Conservation (phyloP, 2,888 invertebrate species). For the Drosophila putrida region DNA sequence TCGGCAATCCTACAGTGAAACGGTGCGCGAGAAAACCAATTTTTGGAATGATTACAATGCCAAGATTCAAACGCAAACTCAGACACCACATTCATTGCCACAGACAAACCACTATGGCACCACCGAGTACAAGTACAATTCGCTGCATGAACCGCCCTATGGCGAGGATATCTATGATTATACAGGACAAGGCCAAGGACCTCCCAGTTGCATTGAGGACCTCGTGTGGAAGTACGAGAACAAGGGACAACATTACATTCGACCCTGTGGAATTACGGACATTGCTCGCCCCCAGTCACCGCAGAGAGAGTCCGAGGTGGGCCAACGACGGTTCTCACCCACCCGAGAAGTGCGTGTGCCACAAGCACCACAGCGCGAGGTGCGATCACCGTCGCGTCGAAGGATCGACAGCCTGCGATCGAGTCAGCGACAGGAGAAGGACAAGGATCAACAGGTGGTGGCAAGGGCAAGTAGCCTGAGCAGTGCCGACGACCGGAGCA, state of each 20-base stretch:
- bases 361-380: slow-evolving; percentile 82
- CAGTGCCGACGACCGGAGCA: slow-evolving; percentile 86
- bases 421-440: slow-evolving; percentile 58
- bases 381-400: slow-evolving; percentile 89
- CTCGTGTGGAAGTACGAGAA: slow-evolving; percentile 84
- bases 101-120: slow-evolving; percentile 86
- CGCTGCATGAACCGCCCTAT: slow-evolving; percentile 67
- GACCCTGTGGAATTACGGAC: slow-evolving; percentile 45
- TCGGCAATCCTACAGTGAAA: slow-evolving; percentile 86
- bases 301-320: slow-evolving; percentile 8
- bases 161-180: slow-evolving; percentile 63
- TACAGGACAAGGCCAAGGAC: slow-evolving; percentile 75
- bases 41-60: slow-evolving; percentile 87
- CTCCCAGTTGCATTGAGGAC: slow-evolving; percentile 85
- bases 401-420: slow-evolving; percentile 87
- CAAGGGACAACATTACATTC: slow-evolving; percentile 35
- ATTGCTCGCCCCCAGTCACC: slow-evolving; percentile 70
- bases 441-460: slow-evolving; percentile 68
- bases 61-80: slow-evolving; percentile 40
- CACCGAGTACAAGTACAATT: slow-evolving; percentile 90
- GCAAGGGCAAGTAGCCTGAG: slow-evolving; percentile 89
- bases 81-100: slow-evolving; percentile 85
- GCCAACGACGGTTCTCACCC: slow-evolving; percentile 77
- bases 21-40: slow-evolving; percentile 89
- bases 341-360: slow-evolving; percentile 85